Base-by-base conservation (phyloP, 2,888 invertebrate species). In the Tridacna crocea region DNA sequence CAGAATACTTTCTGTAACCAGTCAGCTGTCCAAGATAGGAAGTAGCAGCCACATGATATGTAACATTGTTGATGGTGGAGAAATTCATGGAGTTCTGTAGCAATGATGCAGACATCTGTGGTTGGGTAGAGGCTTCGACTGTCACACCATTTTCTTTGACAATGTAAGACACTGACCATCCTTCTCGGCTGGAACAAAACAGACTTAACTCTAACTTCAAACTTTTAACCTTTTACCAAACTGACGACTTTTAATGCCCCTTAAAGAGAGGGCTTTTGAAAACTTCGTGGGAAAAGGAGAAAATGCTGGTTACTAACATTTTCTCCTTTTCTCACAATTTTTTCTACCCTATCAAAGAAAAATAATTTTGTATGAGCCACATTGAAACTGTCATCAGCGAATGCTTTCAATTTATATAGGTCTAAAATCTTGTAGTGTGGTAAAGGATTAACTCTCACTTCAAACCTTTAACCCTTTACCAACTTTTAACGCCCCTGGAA, bases 71-170 rank as follows among this genome's bases (percentile, higher is more conserved):
- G 22, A 85, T 80, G 68, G 84, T 77, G 0, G 79, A 80, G 61
- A 88, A 84, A 63, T 81, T 79, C 13, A 89, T 65, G 8, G 61
- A 51, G 11, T 61, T 46, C 22, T 82, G 76, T 15, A 88, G 26
- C 12, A 47, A 61, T 4, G 68, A 19, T 15, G 26, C 51, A 15
- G 61, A 51, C 0, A 89, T 19, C 24, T 72, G 47, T 10, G 84
- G 85, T 24, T 87, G 77, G 19, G 75, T 24, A 0, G 82, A 60
- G 10, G 86, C 84, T 79, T 88, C 86, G 0, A 77, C 72, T n/a
- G 48, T 58, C 22, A 10, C 17, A 15, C 58, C 70, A 26, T 72
- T 72, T 24, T 70, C 46, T 48, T 72, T 70, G 6, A 72, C 77
- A 24, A 77, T 47, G 47, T 61, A 77, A 10, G 77, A 26, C 13